A percentile compares a stretch with the other conserved stretches of the same genome.
These are phyloP conservation scores for Thalassophryne amazonica DNA, from an alignment of 2,797 vertebrate species.

Conservation along the genomic window DNA sequence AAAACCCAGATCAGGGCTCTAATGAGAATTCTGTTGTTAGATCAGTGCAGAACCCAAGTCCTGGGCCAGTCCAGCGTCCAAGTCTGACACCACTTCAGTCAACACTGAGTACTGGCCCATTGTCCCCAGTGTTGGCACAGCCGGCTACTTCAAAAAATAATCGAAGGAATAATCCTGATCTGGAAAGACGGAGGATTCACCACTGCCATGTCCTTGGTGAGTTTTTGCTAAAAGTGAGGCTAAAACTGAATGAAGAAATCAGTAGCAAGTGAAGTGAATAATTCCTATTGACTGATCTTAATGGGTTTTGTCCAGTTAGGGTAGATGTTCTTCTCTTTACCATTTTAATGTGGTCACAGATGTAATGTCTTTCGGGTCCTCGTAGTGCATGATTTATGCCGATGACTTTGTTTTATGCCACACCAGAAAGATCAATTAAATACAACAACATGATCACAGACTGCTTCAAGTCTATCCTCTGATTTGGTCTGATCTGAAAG, in stretches of 20 bases:
- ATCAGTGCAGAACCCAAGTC: slow-evolving; percentile 24
- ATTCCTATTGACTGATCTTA: background rate
- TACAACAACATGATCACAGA: no score
- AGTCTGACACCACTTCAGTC: slow-evolving; percentile 25
- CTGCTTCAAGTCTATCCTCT: no score
- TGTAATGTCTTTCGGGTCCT: no score
- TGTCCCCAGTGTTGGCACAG: slow-evolving; percentile 80
- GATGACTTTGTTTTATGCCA: no score
- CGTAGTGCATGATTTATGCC: no score
- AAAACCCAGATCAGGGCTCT: slow-evolving; percentile 15
- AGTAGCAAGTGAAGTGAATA: background rate
- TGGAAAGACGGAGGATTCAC: slow-evolving; percentile 95
- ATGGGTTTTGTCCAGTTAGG: no score
- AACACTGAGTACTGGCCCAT: slow-evolving; percentile 34
- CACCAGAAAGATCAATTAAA: no score
- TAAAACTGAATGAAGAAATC: background rate
- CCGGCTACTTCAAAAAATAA: slow-evolving; percentile 82
- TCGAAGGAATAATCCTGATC: slow-evolving; percentile 92
- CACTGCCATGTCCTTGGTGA: slow-evolving; percentile 94
- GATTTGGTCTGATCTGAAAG: no score
- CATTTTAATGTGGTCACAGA: no score
- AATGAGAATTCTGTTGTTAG: slow-evolving; percentile 7
- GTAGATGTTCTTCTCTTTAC: no score
- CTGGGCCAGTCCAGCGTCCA: slow-evolving; percentile 18
- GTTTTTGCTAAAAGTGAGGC: background rate